phyloP scores from a whole-genome alignment of 2,113 vertebrate genomes.

The Falcunculus frontatus region DNA sequence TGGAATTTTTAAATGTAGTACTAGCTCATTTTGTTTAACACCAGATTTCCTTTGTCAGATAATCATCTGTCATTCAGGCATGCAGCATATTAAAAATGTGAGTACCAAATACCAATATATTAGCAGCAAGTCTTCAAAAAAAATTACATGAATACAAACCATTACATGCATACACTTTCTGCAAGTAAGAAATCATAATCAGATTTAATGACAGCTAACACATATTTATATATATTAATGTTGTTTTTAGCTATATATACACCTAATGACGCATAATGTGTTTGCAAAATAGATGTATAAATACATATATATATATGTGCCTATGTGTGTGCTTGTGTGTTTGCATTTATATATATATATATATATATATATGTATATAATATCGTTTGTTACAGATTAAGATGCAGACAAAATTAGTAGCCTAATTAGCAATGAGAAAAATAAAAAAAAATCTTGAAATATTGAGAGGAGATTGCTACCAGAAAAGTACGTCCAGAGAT shows the following conservation, averaged over 20 bases:
- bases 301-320: not conserved
- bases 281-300: slow-evolving; percentile 38
- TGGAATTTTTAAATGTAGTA: slow-evolving; percentile 64
- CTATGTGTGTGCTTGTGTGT: not conserved
- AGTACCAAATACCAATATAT: slow-evolving; percentile 51
- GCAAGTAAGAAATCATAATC: slow-evolving; percentile 57
- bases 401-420: not conserved
- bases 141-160: not conserved
- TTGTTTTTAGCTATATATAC: not conserved
- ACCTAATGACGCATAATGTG: not conserved
- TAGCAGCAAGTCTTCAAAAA: slow-evolving; percentile 49
- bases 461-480: not conserved
- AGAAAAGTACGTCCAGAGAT: not conserved
- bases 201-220: slow-evolving; percentile 43
- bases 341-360: not conserved
- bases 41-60: slow-evolving; percentile 74
- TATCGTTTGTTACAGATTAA: not conserved
- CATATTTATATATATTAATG: not conserved
- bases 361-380: not conserved
- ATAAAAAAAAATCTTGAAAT: not conserved
- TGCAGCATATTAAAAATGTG: slow-evolving; percentile 42
- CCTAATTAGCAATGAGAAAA: not conserved
- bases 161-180: not conserved
- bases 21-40: slow-evolving; percentile 72
- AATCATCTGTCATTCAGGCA: slow-evolving; percentile 74